Evolutionary conservation across 2,888 invertebrate species (phyloP), one percentile per base, ranked within the genome.

Genomic region (Ormyrus pomaceus): DNA sequence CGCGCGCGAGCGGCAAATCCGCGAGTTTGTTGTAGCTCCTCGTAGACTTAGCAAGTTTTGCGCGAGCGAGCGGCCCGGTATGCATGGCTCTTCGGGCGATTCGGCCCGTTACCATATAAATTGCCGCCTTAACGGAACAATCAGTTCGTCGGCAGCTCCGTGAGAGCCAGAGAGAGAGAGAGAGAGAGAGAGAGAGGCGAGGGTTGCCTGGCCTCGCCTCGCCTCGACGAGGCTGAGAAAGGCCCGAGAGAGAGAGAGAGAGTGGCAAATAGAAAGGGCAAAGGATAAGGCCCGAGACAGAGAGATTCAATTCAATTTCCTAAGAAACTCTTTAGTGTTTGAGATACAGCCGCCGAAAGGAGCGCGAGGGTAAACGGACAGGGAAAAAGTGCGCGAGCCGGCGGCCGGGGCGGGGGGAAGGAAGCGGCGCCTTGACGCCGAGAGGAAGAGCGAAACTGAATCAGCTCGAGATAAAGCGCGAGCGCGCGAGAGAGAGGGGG

Each of bases 71-170:
- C 50, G 9, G 13, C 59, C 34, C 53, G 74, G 46, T 88, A 89
- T 87, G 87, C 88, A 87, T 87, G 87, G 87, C 88, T 87, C 51
- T 58, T 69, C 56, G 19, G 84, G 86, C 87, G 87, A 88, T 87
- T 88, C 86, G 86, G 82, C 85, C 86, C 85, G 87, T 89, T 88
- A 88, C 88, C 89, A 89, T 89, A 88, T 89, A 88, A 89, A 89
- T 89, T 89, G 88, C 87, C 87, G 86, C 85, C 78, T 87, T 87
- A 87, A 86, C 86, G 84, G 84, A 85, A 87, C 87, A 88, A 88
- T 87, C 86, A 85, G 87, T 86, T 86, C 82, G 62, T 34, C 34
- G 34, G 34, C 34, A 34, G 34, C 51, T 6, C 56, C 69, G n/a
- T 48, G 50, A 9, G 62, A 48, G 55, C 51, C 71, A 11, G 9